Evolutionary conservation across 2,113 vertebrate genomes (phyloP).

Genomic region (Daphoenositta chrysoptera): DNA sequence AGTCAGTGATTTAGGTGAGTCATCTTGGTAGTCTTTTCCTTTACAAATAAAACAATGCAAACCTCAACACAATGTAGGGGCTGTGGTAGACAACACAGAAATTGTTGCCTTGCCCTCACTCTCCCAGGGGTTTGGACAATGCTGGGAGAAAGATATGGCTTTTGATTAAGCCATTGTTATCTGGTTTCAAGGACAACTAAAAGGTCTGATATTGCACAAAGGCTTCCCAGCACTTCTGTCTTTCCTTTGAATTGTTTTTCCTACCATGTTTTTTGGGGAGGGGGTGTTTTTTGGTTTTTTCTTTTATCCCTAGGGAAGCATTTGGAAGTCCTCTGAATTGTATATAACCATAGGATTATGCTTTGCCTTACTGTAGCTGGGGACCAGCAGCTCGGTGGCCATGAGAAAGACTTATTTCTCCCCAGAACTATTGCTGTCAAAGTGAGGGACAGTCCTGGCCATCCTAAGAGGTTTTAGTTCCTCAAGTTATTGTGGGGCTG

Average conservation of each 20-base stretch:
- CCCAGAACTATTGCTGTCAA: neutral
- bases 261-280: rapidly evolving
- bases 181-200: neutral
- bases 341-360: neutral
- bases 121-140: neutral
- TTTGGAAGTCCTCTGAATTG: neutral
- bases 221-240: neutral
- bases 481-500: neutral
- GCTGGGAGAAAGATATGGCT: neutral
- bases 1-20: neutral
- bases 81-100: neutral
- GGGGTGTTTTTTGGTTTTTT: neutral
- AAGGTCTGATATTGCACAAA: neutral
- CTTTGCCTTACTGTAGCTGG: neutral
- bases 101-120: neutral
- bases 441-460: neutral
- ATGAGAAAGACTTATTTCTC: neutral
- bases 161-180: neutral
- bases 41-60: neutral
- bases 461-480: neutral
- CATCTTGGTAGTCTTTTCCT: neutral
- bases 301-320: neutral
- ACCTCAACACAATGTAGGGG: neutral
- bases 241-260: neutral
- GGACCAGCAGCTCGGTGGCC: neutral